Percentiles rank a stretch among this genome's conserved stretches.
phyloP scores from a whole-genome alignment of 2,113 vertebrate genomes.

The Puma concolor region DNA sequence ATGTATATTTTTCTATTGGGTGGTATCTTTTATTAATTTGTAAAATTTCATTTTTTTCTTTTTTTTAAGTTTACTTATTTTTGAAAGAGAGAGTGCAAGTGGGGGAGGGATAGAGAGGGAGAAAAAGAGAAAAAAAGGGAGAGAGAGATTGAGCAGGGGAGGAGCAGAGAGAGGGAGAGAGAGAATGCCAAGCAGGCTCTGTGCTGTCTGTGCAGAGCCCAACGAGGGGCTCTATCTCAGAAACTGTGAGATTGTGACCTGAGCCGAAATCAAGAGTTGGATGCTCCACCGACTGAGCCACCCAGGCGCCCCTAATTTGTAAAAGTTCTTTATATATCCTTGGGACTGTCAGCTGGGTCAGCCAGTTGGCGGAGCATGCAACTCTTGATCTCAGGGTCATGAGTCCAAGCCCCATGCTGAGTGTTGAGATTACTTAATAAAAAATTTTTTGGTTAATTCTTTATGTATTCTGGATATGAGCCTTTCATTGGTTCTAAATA shows the following conservation, averaged over 20 bases:
- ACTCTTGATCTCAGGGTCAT: not conserved
- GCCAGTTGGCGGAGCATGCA: not conserved
- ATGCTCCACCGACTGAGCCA: too few relatives aligned
- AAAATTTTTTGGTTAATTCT: not conserved
- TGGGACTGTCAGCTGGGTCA: not conserved
- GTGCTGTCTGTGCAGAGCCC: too few relatives aligned
- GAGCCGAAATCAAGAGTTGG: too few relatives aligned
- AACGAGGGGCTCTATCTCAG: too few relatives aligned
- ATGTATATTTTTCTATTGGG: not conserved
- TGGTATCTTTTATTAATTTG: not conserved
- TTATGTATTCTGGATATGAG: not conserved
- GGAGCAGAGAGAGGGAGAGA: too few relatives aligned
- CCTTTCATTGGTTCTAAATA: conserved; percentile 10
- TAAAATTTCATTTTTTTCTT: not conserved
- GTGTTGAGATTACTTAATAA: not conserved
- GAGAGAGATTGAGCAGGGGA: too few relatives aligned
- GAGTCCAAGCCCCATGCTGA: not conserved
- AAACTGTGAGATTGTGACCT: too few relatives aligned
- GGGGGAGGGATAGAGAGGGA: too few relatives aligned
- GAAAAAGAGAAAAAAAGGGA: too few relatives aligned
- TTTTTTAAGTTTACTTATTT: too few relatives aligned
- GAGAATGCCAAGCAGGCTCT: too few relatives aligned
- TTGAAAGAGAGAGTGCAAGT: too few relatives aligned
- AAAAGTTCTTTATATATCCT: not conserved
- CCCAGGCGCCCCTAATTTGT: not conserved